Evolutionary conservation across 1,140 invertebrate genomes (phyloP).

Genomic region (Sycophaga agraensis): DNA sequence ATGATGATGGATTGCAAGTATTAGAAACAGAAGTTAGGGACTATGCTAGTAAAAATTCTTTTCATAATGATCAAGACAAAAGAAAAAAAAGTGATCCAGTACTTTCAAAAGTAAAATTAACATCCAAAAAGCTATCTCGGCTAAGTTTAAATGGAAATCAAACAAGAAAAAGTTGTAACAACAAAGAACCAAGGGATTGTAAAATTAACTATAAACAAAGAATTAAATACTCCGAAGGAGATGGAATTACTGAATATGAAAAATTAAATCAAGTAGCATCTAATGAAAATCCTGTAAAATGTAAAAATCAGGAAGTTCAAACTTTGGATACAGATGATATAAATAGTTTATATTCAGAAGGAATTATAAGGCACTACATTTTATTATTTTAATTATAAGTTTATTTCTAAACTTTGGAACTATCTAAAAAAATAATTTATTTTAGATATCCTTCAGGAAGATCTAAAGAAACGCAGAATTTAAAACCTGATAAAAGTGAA

Average conservation of each 20-base stretch:
- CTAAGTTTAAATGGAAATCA: constrained; percentile 17
- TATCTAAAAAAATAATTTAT: neutral
- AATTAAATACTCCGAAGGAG: constrained; percentile 34
- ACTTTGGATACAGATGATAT: constrained; percentile 44
- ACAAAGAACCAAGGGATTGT: neutral
- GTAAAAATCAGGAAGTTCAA: constrained; percentile 46
- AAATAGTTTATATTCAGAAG: constrained; percentile 39
- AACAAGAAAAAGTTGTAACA: constrained; percentile 15
- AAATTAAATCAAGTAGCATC: constrained; percentile 19
- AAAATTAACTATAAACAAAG: constrained; percentile 23
- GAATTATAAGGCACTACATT: constrained; percentile 44
- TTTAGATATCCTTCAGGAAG: constrained; percentile 24
- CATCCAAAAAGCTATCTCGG: constrained; percentile 20
- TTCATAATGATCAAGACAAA: constrained; percentile 5
- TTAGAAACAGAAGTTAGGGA: constrained; percentile 29
- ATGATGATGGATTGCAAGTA: neutral
- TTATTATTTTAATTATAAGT: neutral
- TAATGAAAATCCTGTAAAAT: constrained; percentile 3
- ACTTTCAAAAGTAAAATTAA: constrained; percentile 8
- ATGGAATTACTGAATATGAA: constrained; percentile 28
- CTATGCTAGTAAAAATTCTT: constrained; percentile 22
- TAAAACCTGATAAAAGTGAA: neutral
- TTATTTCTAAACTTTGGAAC: neutral
- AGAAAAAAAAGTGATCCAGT: constrained; percentile 30
- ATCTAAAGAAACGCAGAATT: constrained; percentile 14